Percentiles rank a stretch among this genome's conserved stretches.
Conservation (phyloP, 53 echinoderm and acorn worm genomes). For the Paracentrotus lividus region DNA sequence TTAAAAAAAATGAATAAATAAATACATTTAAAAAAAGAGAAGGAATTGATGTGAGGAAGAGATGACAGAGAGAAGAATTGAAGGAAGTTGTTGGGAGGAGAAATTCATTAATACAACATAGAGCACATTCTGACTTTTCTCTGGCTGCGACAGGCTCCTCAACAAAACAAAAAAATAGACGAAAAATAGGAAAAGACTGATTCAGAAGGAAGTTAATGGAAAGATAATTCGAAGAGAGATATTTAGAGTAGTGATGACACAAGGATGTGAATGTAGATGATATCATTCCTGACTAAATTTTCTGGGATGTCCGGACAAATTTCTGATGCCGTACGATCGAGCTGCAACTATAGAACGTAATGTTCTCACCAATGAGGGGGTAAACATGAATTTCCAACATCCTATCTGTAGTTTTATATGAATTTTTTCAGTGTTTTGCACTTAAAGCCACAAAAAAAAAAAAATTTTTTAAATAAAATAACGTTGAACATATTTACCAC, state of each 20-base stretch:
- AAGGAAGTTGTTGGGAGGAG: too few species aligned
- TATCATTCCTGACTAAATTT: conserved; percentile 7
- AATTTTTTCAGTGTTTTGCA: not conserved
- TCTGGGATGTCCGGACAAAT: conserved; percentile 25
- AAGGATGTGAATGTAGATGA: not conserved
- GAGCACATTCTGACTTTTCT: too few species aligned
- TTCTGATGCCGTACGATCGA: not conserved
- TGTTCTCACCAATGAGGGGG: conserved; percentile 7
- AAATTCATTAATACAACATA: too few species aligned
- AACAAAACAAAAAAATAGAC: too few species aligned
- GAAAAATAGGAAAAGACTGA: too few species aligned
- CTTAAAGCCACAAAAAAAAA: not conserved
- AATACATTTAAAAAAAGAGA: not conserved
- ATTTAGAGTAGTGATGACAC: not conserved
- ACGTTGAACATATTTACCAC: too few species aligned
- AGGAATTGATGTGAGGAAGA: not conserved
- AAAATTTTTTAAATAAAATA: too few species aligned
- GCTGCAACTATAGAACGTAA: not conserved
- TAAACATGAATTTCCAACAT: not conserved
- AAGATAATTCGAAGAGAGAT: too few species aligned
- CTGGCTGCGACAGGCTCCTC: too few species aligned
- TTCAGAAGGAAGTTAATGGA: too few species aligned
- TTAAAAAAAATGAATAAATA: too few species aligned
- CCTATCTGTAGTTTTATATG: not conserved
- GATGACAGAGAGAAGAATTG: not conserved